Evolutionary conservation across 2,113 vertebrate genomes (phyloP).

Genomic region (Planiliza haematocheilus): DNA sequence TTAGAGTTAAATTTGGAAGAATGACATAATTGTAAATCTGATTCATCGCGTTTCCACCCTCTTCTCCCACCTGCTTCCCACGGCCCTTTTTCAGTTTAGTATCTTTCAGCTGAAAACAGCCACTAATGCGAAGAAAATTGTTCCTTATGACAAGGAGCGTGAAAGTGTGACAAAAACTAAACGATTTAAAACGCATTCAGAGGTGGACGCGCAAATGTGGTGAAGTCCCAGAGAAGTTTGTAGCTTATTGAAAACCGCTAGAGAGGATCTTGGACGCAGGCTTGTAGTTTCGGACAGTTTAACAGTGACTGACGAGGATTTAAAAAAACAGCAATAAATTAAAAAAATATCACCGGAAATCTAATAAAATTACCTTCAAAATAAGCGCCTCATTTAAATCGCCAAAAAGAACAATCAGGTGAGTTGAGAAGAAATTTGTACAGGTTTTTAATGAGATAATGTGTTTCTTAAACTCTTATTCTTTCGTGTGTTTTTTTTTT

Average conservation of each 20-base stretch:
- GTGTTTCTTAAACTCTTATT: too few relatives aligned
- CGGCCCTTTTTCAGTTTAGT: too few relatives aligned
- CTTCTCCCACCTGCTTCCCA: too few relatives aligned
- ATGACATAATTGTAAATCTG: too few relatives aligned
- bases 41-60: too few relatives aligned
- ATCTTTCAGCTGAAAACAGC: conserved; percentile 1
- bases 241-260: neutral
- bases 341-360: conserved; percentile 17
- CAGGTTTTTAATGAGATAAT: too few relatives aligned
- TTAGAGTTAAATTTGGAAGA: too few relatives aligned
- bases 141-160: conserved; percentile 20
- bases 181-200: conserved; percentile 28
- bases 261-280: neutral
- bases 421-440: neutral
- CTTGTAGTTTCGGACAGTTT: too few relatives aligned
- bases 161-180: neutral
- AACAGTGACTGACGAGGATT: neutral
- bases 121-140: conserved; percentile 32
- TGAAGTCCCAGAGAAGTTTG: neutral
- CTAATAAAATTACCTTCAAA: neutral
- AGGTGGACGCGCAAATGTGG: neutral
- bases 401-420: neutral
- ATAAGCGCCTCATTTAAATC: neutral
- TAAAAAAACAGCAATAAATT: neutral
- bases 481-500: too few relatives aligned